Evolutionary conservation across 2,797 vertebrate genomes (phyloP).

Genomic region (Avahi laniger): DNA sequence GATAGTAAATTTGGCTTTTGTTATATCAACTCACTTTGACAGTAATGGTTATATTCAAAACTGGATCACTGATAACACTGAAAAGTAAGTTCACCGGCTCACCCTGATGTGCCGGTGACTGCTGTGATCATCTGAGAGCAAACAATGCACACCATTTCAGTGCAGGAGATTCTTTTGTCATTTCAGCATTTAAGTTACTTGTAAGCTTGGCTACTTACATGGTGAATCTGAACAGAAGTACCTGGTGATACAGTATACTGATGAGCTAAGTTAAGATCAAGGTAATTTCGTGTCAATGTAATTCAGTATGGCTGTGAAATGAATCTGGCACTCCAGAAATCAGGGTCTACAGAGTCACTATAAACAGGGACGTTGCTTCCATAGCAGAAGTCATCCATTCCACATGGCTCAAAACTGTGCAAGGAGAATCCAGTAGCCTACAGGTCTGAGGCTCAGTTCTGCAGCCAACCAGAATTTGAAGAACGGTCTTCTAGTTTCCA

Average conservation of each 20-base stretch:
- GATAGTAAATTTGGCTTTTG: constrained; percentile 36
- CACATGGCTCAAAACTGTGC: neutral
- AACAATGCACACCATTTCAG: neutral
- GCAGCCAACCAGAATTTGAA: constrained; percentile 2
- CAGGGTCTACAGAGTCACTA: neutral
- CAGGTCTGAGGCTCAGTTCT: neutral
- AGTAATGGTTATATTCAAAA: constrained; percentile 47
- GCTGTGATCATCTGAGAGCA: neutral
- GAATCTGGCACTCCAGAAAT: neutral
- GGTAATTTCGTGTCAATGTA: neutral
- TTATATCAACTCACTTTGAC: constrained; percentile 22
- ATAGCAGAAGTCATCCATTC: neutral
- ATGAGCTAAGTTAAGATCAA: neutral
- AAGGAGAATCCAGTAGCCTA: neutral
- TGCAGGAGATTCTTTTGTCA: neutral
- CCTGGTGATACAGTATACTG: neutral
- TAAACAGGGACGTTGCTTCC: neutral
- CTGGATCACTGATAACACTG: neutral
- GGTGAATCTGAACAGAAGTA: neutral
- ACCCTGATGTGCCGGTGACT: neutral
- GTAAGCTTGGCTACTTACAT: neutral
- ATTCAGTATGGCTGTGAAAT: neutral
- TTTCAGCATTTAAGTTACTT: neutral
- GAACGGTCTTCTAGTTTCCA: constrained; percentile 50
- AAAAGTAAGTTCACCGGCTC: neutral